Evolutionary conservation across 2,113 vertebrate genomes (phyloP).

Genomic region (Phylloscopus trochiloides): DNA sequence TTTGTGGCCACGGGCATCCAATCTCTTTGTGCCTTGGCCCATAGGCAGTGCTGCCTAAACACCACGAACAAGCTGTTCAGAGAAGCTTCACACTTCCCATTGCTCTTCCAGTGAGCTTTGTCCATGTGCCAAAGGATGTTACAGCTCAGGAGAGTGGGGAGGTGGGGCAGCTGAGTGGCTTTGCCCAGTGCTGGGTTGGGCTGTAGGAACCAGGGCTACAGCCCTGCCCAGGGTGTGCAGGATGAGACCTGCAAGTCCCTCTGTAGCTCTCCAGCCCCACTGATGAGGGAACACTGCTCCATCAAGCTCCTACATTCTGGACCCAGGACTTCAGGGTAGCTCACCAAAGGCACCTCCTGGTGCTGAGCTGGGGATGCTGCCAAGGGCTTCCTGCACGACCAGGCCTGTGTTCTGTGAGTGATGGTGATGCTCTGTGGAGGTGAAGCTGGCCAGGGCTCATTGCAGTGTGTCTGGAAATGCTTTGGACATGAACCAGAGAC

Average conservation of each 20-base stretch:
- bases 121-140: fast-evolving
- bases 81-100: not conserved
- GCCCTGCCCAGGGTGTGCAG: not conserved
- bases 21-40: not conserved
- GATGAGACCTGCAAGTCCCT: not conserved
- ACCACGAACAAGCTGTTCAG: not conserved
- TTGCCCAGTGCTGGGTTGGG: fast-evolving
- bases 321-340: not conserved
- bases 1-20: not conserved
- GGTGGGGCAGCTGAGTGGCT: not conserved
- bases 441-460: not conserved
- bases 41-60: not conserved
- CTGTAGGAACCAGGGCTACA: not conserved
- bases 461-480: not conserved
- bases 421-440: not conserved
- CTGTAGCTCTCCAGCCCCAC: not conserved
- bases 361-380: not conserved
- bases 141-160: not conserved
- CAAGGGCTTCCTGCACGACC: not conserved
- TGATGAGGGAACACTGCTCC: not conserved
- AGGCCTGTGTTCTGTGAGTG: not conserved
- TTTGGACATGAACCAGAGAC: not conserved
- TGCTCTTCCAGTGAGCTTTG: not conserved
- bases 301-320: not conserved
- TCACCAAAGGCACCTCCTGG: not conserved